Evolutionary conservation across 1,140 invertebrate species (phyloP), one percentile per base, ranked within the genome.

Genomic region (Hyphantria cunea): DNA sequence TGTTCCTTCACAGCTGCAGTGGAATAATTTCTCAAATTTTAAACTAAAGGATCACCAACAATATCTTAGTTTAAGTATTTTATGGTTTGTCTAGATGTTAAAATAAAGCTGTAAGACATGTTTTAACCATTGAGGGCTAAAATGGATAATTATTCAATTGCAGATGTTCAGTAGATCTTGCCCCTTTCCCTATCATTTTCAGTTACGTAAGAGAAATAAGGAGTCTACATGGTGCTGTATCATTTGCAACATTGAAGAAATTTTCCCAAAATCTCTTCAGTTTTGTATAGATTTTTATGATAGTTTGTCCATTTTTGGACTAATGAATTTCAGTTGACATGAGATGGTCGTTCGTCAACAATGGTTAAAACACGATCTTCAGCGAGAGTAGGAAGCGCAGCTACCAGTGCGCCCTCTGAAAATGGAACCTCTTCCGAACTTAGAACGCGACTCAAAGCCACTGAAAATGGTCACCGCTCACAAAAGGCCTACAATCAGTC

Each of bases 281-380:
- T 64, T 68, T 80, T 74, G 64, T 80, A 58, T 47, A 72, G 62
- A 58, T 82, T 63, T 69, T 82, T 81, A 80, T 82, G 72, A 67
- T 77, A 82, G 78, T 84, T 78, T 76, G 85, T 90, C 84, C 82
- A 73, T 83, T 89, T 82, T 79, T 71, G 84, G 84, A 87, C 84
- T 76, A 72, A 67, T 89, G 72, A 76, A 85, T 90, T 89, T 90
- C 87, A 89, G 86, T 89, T 90, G 82, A 89, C 76, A 86, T 86
- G 86, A 89, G 72, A 86, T 78, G 84, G 76, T 88, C 72, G 78
- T 74, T 80, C 80, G 78, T 88, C 85, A 84, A 88, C 86, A 90
- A 90, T 90, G 88, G 88, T 89, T 90, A 90, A 90, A 90, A 90
- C 88, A 90, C 81, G 88, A 74, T 90, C 88, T 88, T 84, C 88